Percentiles rank a stretch among this genome's conserved stretches.
These are phyloP conservation scores for Scartelaos histophorus DNA, from an alignment of 2,113 vertebrate genomes.

Conservation along the genomic window DNA sequence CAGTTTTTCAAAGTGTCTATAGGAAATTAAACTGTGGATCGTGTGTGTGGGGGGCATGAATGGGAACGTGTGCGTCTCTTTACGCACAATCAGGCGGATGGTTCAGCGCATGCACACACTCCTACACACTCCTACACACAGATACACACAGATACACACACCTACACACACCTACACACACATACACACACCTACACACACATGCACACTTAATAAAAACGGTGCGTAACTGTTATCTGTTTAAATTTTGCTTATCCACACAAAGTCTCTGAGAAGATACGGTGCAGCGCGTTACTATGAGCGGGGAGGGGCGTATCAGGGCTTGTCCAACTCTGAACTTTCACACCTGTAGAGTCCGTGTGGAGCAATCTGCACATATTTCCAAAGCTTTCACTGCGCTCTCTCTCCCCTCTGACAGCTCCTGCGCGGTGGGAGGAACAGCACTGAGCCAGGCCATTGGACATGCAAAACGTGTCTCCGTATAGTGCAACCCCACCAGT, in stretches of 20 bases:
- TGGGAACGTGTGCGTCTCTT: no score
- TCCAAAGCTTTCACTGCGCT: background rate
- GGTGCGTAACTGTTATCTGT: background rate
- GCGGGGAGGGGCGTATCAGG: background rate
- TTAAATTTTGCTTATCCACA: no score
- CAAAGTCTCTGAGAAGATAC: no score
- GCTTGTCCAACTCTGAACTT: background rate
- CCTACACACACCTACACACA: no score
- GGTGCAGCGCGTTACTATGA: background rate
- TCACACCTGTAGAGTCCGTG: slow-evolving; percentile 23
- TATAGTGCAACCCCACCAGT: slow-evolving; percentile 15
- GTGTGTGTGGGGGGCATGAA: no score
- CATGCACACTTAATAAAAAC: background rate
- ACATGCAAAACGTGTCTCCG: slow-evolving; percentile 60
- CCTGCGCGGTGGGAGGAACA: slow-evolving; percentile 62
- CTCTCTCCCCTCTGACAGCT: slow-evolving; percentile 36
- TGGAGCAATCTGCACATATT: slow-evolving; percentile 13
- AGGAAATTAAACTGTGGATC: no score
- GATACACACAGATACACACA: background rate
- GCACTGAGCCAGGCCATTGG: slow-evolving; percentile 65
- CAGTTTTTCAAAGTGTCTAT: no score
- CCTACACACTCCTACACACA: no score
- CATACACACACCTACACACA: no score
- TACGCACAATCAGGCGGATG: no score
- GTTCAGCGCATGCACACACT: no score